phyloP scores from a whole-genome alignment of 2,888 invertebrate species.

The Limnephilus marmoratus region DNA sequence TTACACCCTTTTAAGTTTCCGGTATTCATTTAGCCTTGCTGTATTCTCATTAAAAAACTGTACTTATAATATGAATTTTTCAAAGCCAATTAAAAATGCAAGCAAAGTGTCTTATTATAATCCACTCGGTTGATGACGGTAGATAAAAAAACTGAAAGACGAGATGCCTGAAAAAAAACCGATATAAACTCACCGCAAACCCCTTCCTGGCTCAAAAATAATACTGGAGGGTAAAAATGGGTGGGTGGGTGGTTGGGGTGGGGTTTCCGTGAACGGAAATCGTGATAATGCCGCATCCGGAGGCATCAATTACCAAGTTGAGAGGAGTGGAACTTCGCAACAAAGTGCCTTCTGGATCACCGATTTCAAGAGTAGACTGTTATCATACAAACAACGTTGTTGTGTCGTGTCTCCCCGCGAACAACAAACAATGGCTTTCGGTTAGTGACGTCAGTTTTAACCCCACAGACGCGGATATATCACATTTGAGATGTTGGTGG shows the following conservation, averaged over 20 bases:
- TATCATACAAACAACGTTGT: background rate
- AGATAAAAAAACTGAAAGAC: background rate
- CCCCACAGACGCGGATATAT: background rate
- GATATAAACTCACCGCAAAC: constrained; percentile 24
- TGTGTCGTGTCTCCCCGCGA: background rate
- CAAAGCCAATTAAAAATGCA: background rate
- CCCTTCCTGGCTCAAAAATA: background rate
- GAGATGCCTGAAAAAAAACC: background rate
- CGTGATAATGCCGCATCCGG: constrained; percentile 31
- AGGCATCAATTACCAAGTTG: constrained; percentile 17
- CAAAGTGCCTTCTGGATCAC: background rate
- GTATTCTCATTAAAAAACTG: background rate
- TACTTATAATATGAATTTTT: background rate
- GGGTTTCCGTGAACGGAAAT: constrained; percentile 22
- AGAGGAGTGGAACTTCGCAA: constrained; percentile 14
- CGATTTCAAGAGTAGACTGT: background rate
- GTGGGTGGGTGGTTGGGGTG: background rate
- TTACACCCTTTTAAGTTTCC: too few species aligned
- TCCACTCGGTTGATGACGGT: background rate
- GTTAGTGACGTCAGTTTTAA: background rate
- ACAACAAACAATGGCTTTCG: background rate
- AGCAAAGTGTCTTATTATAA: background rate
- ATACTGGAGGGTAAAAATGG: background rate
- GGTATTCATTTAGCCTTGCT: background rate
- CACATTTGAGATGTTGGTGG: background rate